Evolutionary conservation across 2,113 vertebrate genomes (phyloP).

Genomic region (Ictalurus punctatus): DNA sequence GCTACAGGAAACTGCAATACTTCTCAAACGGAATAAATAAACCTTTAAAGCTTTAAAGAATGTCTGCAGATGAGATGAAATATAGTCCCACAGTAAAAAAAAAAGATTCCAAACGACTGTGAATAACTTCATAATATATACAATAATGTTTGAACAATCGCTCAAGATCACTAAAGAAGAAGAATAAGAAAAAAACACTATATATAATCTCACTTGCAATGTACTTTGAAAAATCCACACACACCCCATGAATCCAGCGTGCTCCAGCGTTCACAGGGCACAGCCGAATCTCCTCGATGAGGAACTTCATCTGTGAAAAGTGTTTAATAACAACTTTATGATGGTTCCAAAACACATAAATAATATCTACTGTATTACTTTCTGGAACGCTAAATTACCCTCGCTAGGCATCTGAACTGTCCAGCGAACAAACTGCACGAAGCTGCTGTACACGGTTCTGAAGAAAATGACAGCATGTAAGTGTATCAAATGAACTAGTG

Average conservation of each 20-base stretch:
- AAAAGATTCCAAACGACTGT: neutral
- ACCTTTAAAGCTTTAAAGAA: no score
- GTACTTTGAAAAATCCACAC: conserved; percentile 10
- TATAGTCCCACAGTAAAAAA: conserved; percentile 6
- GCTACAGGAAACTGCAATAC: no score
- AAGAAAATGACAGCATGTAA: no score
- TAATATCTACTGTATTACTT: no score
- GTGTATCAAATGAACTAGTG: no score
- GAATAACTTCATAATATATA: neutral
- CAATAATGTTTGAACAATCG: neutral
- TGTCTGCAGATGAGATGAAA: no score
- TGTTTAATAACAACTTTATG: conserved; percentile 27
- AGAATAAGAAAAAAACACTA: no score
- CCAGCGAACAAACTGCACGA: neutral
- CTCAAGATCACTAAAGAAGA: neutral
- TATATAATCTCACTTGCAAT: no score
- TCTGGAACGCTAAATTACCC: neutral
- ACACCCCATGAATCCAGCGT: conserved; percentile 46
- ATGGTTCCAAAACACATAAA: neutral
- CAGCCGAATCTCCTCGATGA: conserved; percentile 37
- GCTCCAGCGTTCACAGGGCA: conserved; percentile 30
- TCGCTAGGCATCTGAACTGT: neutral
- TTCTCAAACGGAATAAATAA: no score
- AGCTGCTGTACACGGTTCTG: no score
- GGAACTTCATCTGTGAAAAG: conserved; percentile 42